Conservation (phyloP, 2,113 vertebrate genomes). For the Microcebus jonahi region DNA sequence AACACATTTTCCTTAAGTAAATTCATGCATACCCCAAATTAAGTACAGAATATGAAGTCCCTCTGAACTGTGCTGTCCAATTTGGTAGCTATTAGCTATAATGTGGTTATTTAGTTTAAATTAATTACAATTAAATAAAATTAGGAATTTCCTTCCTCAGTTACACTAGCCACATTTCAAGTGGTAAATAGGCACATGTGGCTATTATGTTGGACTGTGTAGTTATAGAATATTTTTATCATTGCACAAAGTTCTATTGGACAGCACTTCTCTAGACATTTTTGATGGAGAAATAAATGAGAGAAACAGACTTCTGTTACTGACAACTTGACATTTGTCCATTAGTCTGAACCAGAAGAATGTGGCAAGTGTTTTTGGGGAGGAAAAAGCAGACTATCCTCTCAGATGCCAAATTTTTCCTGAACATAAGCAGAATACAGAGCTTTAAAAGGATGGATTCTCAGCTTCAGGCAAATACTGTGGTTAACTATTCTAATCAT, state of each 20-base stretch:
- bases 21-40: neutral
- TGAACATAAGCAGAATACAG: no score
- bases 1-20: neutral
- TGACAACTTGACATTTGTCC: no score
- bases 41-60: neutral
- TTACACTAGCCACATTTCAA: neutral
- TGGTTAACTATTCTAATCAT: no score
- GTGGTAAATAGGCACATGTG: neutral
- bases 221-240: neutral
- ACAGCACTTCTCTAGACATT: neutral
- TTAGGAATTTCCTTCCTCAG: neutral
- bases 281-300: neutral
- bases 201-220: neutral
- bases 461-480: no score
- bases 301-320: neutral
- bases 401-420: no score
- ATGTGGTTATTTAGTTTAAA: neutral
- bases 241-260: neutral
- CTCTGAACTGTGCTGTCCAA: neutral
- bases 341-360: no score
- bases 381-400: no score
- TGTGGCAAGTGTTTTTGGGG: no score
- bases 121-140: constrained; percentile 20
- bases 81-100: neutral
- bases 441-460: no score